Evolutionary conservation across 2,797 vertebrate genomes (phyloP).

Genomic region (Takifugu ocellatus): DNA sequence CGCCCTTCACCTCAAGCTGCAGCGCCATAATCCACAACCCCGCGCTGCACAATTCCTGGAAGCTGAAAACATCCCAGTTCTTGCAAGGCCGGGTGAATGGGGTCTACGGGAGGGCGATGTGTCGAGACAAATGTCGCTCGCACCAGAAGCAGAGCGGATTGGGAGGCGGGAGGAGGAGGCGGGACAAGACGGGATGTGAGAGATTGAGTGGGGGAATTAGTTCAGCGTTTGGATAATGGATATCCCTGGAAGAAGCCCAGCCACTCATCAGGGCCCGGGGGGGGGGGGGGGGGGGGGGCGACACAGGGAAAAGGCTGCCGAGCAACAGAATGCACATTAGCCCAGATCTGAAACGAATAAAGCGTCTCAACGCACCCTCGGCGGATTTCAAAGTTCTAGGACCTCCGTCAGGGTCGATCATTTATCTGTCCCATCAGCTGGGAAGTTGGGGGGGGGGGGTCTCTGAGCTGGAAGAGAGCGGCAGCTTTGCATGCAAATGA

Average conservation of each 20-base stretch:
- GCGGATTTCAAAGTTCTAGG: too few relatives aligned
- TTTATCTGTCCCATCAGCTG: slow-evolving; percentile 30
- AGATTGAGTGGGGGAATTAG: slow-evolving; percentile 47
- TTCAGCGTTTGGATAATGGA: slow-evolving; percentile 57
- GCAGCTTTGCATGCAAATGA: slow-evolving; percentile 60
- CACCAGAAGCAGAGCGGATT: too few relatives aligned
- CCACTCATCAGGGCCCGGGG: slow-evolving; percentile 28
- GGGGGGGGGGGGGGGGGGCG: slow-evolving; percentile 16
- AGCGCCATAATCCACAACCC: too few relatives aligned
- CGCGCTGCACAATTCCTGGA: too few relatives aligned
- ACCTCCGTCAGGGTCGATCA: slow-evolving; percentile 15
- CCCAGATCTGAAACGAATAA: slow-evolving; percentile 14
- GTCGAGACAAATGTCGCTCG: too few relatives aligned
- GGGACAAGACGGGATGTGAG: background rate
- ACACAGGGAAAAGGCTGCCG: slow-evolving; percentile 30
- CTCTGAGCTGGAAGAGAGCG: background rate
- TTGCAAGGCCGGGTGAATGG: too few relatives aligned
- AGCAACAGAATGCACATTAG: slow-evolving; percentile 44
- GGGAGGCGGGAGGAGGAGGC: background rate
- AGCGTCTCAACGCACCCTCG: background rate
- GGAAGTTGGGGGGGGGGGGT: slow-evolving; percentile 19
- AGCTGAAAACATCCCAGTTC: too few relatives aligned
- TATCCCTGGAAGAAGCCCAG: slow-evolving; percentile 57
- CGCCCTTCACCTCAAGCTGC: too few relatives aligned
- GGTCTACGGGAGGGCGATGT: too few relatives aligned